A percentile compares a stretch with the other conserved stretches of the same genome.
phyloP scores from a whole-genome alignment of 1,140 invertebrate species.

The Galleria mellonella region DNA sequence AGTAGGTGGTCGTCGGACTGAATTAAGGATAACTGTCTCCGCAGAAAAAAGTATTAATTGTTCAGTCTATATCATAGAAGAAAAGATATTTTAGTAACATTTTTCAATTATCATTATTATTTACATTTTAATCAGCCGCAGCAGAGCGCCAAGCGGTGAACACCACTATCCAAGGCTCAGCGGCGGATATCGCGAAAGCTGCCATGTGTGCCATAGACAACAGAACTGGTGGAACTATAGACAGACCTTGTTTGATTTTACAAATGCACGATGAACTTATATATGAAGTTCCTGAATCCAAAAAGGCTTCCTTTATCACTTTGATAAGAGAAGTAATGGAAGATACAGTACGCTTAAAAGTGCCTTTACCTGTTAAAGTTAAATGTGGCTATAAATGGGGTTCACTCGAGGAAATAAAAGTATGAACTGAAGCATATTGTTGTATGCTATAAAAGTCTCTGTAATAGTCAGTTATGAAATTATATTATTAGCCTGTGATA shows the following conservation, averaged over 20 bases:
- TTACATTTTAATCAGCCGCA: conserved; percentile 75
- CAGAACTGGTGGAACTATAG: conserved; percentile 56
- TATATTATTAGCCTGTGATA: conserved; percentile 24
- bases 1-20: too few relatives aligned
- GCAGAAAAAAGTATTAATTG: too few relatives aligned
- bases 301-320: conserved; percentile 77
- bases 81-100: too few relatives aligned
- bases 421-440: conserved; percentile 16
- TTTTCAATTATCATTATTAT: not conserved
- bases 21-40: too few relatives aligned
- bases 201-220: conserved; percentile 92
- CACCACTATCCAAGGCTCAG: conserved; percentile 95
- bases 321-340: conserved; percentile 90
- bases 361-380: conserved; percentile 91
- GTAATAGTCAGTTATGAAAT: not conserved
- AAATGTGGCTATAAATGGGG: conserved; percentile 90
- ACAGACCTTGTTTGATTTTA: conserved; percentile 81
- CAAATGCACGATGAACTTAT: conserved; percentile 98
- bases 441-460: too few relatives aligned
- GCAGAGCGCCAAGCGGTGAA: conserved; percentile 97
- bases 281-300: conserved; percentile 86
- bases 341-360: conserved; percentile 79
- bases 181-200: conserved; percentile 94
- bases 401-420: conserved; percentile 70
- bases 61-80: too few relatives aligned